Percentiles rank a stretch among this genome's conserved stretches.
Evolutionary conservation across 2,113 vertebrate genomes (phyloP).

Genomic region (Takifugu bimaculatus): DNA sequence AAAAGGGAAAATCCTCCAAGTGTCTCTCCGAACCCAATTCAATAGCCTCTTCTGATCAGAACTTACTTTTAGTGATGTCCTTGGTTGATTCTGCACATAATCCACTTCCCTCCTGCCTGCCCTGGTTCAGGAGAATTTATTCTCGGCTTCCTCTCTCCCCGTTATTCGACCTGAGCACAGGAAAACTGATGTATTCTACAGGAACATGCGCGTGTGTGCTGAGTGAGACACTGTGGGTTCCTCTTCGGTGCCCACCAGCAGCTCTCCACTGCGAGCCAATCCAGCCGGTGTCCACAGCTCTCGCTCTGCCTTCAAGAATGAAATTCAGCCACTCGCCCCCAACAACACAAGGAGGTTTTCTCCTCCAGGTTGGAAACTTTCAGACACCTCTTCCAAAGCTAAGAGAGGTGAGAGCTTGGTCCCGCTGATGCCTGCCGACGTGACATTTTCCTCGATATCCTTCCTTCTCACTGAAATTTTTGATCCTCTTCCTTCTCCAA

Average conservation of each 20-base stretch:
- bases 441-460: slow-evolving; percentile 53
- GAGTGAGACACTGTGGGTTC: slow-evolving; percentile 35
- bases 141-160: slow-evolving; percentile 11
- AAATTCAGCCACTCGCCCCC: slow-evolving; percentile 55
- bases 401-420: slow-evolving; percentile 16
- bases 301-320: slow-evolving; percentile 48
- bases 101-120: slow-evolving; percentile 37
- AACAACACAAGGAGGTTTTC: slow-evolving; percentile 26
- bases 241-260: slow-evolving; percentile 48
- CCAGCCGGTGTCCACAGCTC: slow-evolving; percentile 48
- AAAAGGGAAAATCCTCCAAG: slow-evolving; percentile 47
- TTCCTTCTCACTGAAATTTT: slow-evolving; percentile 28
- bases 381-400: slow-evolving; percentile 46
- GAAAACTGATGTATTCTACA: slow-evolving; percentile 41
- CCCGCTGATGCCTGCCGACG: slow-evolving; percentile 14
- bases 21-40: slow-evolving; percentile 40
- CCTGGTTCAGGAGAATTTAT: slow-evolving; percentile 27
- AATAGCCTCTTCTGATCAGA: slow-evolving; percentile 36
- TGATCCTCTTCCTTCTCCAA: slow-evolving; percentile 28
- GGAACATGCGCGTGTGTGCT: slow-evolving; percentile 31
- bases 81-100: slow-evolving; percentile 44
- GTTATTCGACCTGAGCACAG: slow-evolving; percentile 57
- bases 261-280: slow-evolving; percentile 49
- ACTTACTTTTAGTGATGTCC: slow-evolving; percentile 54
- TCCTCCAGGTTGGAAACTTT: slow-evolving; percentile 63